These are phyloP conservation scores for Ctenoplectra terminalis DNA, from an alignment of 1,140 invertebrate species.

Conservation along the genomic window DNA sequence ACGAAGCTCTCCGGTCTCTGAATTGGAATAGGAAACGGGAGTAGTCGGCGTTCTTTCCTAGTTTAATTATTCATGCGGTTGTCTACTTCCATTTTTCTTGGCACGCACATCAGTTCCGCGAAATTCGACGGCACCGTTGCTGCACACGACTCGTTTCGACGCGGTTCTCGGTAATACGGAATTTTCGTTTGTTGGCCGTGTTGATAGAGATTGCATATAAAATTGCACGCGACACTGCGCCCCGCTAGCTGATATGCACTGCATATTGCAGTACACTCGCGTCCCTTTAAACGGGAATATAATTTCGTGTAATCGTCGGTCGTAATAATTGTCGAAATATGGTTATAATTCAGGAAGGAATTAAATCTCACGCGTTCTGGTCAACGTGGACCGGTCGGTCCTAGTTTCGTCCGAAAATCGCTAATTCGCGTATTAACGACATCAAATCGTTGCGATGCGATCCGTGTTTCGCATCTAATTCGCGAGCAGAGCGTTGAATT, in stretches of 20 bases:
- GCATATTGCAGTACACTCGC: too few relatives aligned
- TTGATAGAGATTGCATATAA: background rate
- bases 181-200: too few relatives aligned
- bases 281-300: background rate
- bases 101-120: too few relatives aligned
- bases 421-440: slow-evolving; percentile 5
- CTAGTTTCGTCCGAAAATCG: background rate
- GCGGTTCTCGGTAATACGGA: background rate
- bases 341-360: slow-evolving; percentile 15
- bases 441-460: background rate
- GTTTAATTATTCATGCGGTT: slow-evolving; percentile 24
- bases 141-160: background rate
- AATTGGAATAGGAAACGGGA: background rate
- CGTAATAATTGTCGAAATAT: background rate
- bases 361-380: background rate
- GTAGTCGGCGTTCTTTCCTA: background rate
- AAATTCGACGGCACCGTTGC: background rate
- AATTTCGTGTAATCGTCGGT: background rate
- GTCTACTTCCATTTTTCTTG: background rate
- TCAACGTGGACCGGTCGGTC: background rate
- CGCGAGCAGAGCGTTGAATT: background rate
- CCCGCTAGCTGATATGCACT: too few relatives aligned
- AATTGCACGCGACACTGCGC: background rate
- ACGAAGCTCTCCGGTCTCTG: background rate
- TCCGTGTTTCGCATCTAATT: background rate